Conservation (phyloP, 2,113 vertebrate genomes). For the Sminthopsis crassicaudata region DNA sequence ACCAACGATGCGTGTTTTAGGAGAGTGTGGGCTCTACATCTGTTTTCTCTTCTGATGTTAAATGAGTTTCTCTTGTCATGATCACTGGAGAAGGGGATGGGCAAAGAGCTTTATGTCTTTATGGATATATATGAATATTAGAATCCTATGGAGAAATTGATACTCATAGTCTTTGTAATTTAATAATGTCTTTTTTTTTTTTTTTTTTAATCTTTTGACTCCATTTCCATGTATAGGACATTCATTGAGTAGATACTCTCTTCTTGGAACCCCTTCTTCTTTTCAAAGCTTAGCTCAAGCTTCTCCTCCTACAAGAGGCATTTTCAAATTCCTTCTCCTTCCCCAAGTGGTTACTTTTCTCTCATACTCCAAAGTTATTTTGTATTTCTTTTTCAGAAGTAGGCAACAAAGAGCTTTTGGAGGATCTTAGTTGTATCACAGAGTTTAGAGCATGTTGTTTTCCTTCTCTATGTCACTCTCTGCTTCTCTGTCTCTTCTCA, state of each 20-base stretch:
- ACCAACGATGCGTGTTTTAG: not conserved
- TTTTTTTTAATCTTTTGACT: not conserved
- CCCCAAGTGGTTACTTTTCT: too few species aligned
- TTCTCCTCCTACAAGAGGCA: not conserved
- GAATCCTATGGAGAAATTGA: not conserved
- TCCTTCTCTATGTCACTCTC: too few species aligned
- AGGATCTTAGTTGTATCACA: too few species aligned
- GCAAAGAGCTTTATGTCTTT: not conserved
- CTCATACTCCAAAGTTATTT: too few species aligned
- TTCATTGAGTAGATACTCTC: not conserved
- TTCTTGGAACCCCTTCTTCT: not conserved
- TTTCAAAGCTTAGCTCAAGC: not conserved
- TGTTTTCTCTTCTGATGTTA: not conserved
- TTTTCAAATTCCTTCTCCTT: not conserved
- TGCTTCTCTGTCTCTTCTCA: too few species aligned
- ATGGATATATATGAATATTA: not conserved
- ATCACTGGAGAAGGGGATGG: not conserved
- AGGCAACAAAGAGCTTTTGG: too few species aligned
- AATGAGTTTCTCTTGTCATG: not conserved
- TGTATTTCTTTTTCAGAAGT: too few species aligned
- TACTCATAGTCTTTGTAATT: not conserved
- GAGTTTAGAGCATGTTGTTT: too few species aligned
- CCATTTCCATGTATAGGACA: not conserved
- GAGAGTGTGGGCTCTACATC: not conserved
- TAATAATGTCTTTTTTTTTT: not conserved